These are phyloP conservation scores for Drosophila lacicola DNA, from an alignment of 2,888 invertebrate species.

Conservation along the genomic window DNA sequence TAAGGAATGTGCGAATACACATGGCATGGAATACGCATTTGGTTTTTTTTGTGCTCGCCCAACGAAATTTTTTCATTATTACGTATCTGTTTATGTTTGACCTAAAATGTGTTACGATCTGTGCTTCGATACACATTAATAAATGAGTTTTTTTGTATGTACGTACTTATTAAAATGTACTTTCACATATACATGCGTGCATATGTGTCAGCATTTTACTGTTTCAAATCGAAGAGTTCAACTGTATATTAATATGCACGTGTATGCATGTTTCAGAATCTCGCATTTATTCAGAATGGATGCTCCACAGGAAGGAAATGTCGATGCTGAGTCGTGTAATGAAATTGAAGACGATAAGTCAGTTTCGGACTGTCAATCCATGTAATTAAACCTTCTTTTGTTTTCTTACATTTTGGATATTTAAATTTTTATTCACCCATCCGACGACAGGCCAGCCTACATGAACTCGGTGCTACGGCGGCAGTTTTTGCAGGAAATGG, in stretches of 20 bases:
- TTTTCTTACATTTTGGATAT: background rate
- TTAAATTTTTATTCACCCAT: background rate
- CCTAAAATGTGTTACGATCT: background rate
- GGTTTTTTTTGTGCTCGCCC: background rate
- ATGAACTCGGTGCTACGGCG: slow-evolving; percentile 84
- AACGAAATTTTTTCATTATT: slow-evolving; percentile 5
- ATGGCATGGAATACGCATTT: slow-evolving; percentile 4
- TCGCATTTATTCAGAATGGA: slow-evolving; percentile 63
- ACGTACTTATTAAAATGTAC: background rate
- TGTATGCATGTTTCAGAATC: slow-evolving; percentile 29
- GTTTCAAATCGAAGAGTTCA: background rate
- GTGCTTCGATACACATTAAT: background rate
- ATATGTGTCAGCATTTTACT: background rate
- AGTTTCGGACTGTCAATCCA: slow-evolving; percentile 68
- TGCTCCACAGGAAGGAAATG: slow-evolving; percentile 60
- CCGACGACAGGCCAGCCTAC: slow-evolving; percentile 77
- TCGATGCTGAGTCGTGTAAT: slow-evolving; percentile 61
- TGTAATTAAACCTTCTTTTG: slow-evolving; percentile 51
- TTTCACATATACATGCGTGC: no score
- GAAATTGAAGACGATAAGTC: slow-evolving; percentile 72
- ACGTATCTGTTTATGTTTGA: background rate
- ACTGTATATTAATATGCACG: slow-evolving; percentile 7
- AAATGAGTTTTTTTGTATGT: background rate
- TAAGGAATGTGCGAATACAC: slow-evolving; percentile 19
- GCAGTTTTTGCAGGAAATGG: slow-evolving; percentile 84